These are phyloP conservation scores for Gymnocheta viridis DNA, from an alignment of 2,888 invertebrate genomes.

Conservation along the genomic window DNA sequence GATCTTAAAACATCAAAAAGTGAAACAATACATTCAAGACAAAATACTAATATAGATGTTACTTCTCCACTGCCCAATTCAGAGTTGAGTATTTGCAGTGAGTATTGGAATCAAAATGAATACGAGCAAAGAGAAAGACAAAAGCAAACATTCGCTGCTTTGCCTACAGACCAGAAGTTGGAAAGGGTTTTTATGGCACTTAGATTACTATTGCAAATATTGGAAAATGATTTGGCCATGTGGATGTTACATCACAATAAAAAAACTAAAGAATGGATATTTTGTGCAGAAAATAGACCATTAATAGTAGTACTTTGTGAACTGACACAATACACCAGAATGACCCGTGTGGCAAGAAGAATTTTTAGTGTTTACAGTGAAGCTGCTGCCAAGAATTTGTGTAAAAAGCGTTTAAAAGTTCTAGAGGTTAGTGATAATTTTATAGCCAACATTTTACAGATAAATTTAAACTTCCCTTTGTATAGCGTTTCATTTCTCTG, in stretches of 20 bases:
- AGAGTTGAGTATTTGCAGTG: constrained; percentile 68
- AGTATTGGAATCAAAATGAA: constrained; percentile 75
- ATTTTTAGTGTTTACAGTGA: constrained; percentile 76
- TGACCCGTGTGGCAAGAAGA: constrained; percentile 75
- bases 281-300: constrained; percentile 75
- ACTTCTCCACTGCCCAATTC: constrained; percentile 54
- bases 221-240: constrained; percentile 84
- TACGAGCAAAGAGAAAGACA: constrained; percentile 75
- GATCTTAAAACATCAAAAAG: constrained; percentile 9
- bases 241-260: constrained; percentile 83
- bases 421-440: constrained; percentile 74
- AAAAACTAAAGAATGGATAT: constrained; percentile 74
- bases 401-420: constrained; percentile 72
- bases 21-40: constrained; percentile 21
- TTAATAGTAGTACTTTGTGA: constrained; percentile 76
- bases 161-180: constrained; percentile 81
- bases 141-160: constrained; percentile 72
- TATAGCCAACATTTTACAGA: not conserved
- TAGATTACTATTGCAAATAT: constrained; percentile 83
- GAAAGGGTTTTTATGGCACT: constrained; percentile 83
- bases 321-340: constrained; percentile 73
- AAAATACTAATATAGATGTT: not conserved
- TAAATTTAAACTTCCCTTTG: not conserved
- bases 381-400: constrained; percentile 74
- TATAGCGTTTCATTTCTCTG: constrained; percentile 77